Conservation (phyloP, 2,113 vertebrate species). For the Oostethus manadensis region DNA sequence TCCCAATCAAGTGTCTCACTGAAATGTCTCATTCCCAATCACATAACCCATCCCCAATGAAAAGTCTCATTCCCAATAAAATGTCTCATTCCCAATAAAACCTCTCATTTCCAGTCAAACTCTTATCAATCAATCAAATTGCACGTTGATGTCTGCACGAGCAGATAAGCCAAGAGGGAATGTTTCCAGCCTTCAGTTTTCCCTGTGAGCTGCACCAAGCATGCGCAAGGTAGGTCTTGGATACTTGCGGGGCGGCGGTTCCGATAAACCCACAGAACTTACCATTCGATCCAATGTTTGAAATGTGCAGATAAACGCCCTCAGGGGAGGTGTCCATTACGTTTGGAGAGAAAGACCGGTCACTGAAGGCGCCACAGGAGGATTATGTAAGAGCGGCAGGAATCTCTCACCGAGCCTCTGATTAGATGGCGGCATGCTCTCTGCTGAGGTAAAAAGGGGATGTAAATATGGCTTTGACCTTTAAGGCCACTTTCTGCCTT, state of each 20-base stretch:
- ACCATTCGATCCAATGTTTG: constrained; percentile 18
- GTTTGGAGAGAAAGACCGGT: constrained; percentile 26
- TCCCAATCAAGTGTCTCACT: no score
- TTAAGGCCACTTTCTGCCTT: constrained; percentile 32
- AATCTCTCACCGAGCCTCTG: constrained; percentile 36
- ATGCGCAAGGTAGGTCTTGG: no score
- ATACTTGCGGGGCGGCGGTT: no score
- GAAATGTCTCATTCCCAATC: no score
- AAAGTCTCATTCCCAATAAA: no score
- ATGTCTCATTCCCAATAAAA: no score
- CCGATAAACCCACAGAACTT: no score
- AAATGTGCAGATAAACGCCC: constrained; percentile 22
- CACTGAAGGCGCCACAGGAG: constrained; percentile 18
- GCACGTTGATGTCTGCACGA: constrained; percentile 2
- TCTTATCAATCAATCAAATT: no score
- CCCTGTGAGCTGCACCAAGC: no score
- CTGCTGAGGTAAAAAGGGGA: constrained; percentile 29
- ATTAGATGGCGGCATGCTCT: constrained; percentile 24
- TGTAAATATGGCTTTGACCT: constrained; percentile 52
- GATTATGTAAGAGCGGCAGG: constrained; percentile 27
- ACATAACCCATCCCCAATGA: no score
- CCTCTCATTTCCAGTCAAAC: no score
- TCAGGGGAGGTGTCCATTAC: constrained; percentile 26
- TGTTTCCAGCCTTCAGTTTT: not conserved
- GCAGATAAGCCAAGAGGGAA: constrained; percentile 2